These are phyloP conservation scores for Rhinolophus ferrumequinum DNA, from an alignment of 2,113 vertebrate species.

Conservation along the genomic window DNA sequence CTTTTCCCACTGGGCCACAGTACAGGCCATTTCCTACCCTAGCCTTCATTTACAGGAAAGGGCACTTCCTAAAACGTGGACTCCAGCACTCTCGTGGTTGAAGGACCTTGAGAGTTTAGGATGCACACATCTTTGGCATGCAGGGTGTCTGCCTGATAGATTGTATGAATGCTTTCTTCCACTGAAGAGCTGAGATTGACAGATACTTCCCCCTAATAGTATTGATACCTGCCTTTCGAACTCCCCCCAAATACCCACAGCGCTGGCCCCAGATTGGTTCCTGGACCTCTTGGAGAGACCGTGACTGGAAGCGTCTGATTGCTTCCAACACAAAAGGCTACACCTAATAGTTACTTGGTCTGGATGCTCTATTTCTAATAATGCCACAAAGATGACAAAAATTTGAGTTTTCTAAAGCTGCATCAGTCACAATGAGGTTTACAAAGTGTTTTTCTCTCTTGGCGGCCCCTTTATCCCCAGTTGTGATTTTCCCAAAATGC, in stretches of 20 bases:
- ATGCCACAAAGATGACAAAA: conserved; percentile 20
- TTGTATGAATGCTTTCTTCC: neutral
- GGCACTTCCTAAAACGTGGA: neutral
- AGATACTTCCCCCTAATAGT: neutral
- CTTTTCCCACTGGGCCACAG: neutral
- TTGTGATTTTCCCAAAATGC: neutral
- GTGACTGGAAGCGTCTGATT: neutral
- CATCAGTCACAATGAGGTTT: neutral
- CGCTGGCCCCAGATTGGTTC: neutral
- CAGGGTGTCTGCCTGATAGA: neutral
- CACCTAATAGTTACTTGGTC: neutral
- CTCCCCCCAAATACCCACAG: neutral
- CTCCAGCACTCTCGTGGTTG: neutral
- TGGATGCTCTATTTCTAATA: neutral
- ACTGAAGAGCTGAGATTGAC: neutral
- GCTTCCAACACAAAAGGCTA: neutral
- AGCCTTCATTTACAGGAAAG: neutral
- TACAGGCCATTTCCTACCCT: neutral
- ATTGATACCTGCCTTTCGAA: neutral
- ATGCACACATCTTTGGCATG: neutral
- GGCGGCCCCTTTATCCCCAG: neutral
- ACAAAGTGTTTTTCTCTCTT: neutral
- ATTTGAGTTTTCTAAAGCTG: neutral
- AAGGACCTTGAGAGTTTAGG: neutral
- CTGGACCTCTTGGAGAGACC: neutral